Base-by-base conservation (phyloP, 2,113 vertebrate genomes). In the Mus musculus region DNA sequence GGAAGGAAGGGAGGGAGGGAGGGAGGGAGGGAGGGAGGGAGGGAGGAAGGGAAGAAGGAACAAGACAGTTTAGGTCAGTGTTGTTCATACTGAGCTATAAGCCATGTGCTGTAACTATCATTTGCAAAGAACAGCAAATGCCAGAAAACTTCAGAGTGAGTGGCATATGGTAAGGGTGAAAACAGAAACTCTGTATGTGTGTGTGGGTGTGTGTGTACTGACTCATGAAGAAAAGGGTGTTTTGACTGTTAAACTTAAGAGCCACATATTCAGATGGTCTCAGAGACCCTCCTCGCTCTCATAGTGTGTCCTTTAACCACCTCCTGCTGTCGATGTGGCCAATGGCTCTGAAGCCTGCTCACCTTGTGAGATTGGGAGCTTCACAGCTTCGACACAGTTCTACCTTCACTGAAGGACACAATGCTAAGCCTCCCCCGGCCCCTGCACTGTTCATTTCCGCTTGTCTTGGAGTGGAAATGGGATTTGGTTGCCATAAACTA, bases 41-140 rank as follows among this genome's bases (percentile, higher is more conserved):
- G 2, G 28, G 8, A 72, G 36, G n/a, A 73, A 73, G 30, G 73
- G 2, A 59, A 33, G n/a, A 56, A n/a, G 30, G 39, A 36, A 85
- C 17, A 39, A 63, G 24, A 14, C 26, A 85, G 39, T 65, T 30
- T 46, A 85, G 81, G 24, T 14, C 56, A 86, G 16, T 39, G 87
- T 67, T 94, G 76, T 78, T 30, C 16, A 49, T 42, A 39, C 20
- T 14, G 54, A 95, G 52, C 71, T 75, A 71, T 2, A 13, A 30
- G 2, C 7, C 61, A 3, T 52, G 46, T 46, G 42, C 59, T 75
- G 10, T 52, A n/a, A 2, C 12, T 59, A 87, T 42, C 49, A 42
- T 90, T 91, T 33, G 59, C 39, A 61, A 73, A 46, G 63, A 36
- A 36, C 13, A 86, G 90, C 93, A 89, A 87, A 49, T 26, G 22